Evolutionary conservation across 2,113 vertebrate species (phyloP).

Genomic region (Capra hircus): DNA sequence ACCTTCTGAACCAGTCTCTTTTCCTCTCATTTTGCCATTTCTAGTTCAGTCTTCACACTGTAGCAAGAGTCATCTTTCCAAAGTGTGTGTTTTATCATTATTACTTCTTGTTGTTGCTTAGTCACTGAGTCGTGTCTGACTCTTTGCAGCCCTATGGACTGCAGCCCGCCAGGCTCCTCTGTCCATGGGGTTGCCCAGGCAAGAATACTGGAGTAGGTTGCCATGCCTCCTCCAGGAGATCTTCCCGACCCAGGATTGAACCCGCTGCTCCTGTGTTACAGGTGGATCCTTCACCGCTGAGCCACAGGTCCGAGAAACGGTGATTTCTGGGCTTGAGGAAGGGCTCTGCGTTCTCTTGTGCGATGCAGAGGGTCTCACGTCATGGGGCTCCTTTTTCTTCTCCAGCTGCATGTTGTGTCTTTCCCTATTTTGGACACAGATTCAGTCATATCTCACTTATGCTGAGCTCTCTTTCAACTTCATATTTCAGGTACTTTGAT

Average conservation of each 20-base stretch:
- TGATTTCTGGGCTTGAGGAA: not conserved
- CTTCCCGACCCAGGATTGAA: not conserved
- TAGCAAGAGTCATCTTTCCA: not conserved
- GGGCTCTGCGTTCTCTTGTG: not conserved
- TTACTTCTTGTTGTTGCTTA: not conserved
- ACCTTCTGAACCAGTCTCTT: not conserved
- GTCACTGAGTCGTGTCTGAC: not conserved
- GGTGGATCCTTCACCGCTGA: not conserved
- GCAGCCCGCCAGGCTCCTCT: not conserved
- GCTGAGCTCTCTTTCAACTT: not conserved
- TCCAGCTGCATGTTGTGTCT: not conserved
- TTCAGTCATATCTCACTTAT: not conserved
- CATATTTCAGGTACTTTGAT: not conserved
- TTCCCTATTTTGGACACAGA: not conserved
- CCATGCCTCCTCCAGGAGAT: not conserved
- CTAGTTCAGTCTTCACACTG: not conserved
- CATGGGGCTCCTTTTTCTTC: not conserved
- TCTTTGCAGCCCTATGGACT: not conserved
- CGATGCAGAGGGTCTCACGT: not conserved
- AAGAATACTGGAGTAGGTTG: fast-evolving
- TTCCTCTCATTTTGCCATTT: not conserved
- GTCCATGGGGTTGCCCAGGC: not conserved
- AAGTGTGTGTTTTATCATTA: not conserved
- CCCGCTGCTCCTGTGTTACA: not conserved
- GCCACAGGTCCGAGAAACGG: not conserved